These are phyloP conservation scores for Xenentodon cancila DNA, from an alignment of 2,797 vertebrate species.

Conservation along the genomic window DNA sequence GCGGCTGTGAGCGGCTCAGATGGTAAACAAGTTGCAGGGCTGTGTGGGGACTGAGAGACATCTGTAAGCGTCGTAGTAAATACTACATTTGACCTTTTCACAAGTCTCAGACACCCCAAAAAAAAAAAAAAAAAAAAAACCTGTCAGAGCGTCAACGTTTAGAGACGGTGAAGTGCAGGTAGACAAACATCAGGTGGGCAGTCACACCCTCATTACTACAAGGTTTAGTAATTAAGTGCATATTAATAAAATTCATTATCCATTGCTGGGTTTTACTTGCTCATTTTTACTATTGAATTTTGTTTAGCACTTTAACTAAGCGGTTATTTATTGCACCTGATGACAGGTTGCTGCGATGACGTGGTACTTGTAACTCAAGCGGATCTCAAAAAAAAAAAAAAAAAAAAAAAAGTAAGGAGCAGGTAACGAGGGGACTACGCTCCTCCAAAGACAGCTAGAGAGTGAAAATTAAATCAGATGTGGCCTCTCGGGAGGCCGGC, in stretches of 20 bases:
- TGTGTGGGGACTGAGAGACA: neutral
- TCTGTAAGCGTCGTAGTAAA: neutral
- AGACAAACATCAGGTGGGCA: slow-evolving; percentile 24
- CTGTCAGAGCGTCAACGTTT: neutral
- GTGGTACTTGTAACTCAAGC: neutral
- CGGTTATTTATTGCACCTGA: neutral
- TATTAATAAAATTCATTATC: neutral
- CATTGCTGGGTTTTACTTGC: slow-evolving; percentile 2
- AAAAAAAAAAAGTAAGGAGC: neutral
- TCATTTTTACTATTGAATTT: neutral
- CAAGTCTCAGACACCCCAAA: neutral
- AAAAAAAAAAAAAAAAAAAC: no score
- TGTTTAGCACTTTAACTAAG: neutral
- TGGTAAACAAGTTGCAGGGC: slow-evolving; percentile 58
- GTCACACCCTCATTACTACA: neutral
- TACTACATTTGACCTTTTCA: slow-evolving; percentile 7
- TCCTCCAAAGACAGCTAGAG: slow-evolving; percentile 37
- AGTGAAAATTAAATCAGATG: slow-evolving; percentile 64
- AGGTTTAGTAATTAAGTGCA: neutral
- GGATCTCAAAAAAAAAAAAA: no score
- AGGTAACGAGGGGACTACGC: slow-evolving; percentile 48
- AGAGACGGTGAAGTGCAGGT: slow-evolving; percentile 17
- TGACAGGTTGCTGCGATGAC: slow-evolving; percentile 11
- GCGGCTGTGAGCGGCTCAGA: slow-evolving; percentile 32
- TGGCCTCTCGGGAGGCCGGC: slow-evolving; percentile 37